Percentiles rank a stretch among this genome's conserved stretches.
phyloP scores from a whole-genome alignment of 92 coral and sea anemone genomes.

The Isaurus tuberculatus region DNA sequence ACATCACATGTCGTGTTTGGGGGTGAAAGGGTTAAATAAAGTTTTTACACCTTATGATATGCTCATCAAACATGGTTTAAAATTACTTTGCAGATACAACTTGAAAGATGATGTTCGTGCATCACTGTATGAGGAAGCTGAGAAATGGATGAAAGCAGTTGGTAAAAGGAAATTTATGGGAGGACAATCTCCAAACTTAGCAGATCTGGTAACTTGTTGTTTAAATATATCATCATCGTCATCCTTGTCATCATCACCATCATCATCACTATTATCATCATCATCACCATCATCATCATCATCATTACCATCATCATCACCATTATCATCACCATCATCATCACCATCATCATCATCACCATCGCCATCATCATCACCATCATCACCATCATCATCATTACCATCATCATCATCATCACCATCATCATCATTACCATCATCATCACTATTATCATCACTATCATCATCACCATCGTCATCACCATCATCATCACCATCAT shows the following conservation, averaged over 20 bases:
- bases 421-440: background rate
- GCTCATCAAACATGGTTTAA: background rate
- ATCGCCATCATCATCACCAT: background rate
- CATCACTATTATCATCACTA: background rate
- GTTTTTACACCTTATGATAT: background rate
- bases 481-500: background rate
- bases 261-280: background rate
- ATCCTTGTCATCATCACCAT: background rate
- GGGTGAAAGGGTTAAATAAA: background rate
- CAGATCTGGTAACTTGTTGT: slow-evolving; percentile 82
- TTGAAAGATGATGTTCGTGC: slow-evolving; percentile 92
- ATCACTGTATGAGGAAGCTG: slow-evolving; percentile 93
- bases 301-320: background rate
- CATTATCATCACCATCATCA: background rate
- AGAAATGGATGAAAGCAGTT: slow-evolving; percentile 91
- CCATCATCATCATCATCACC: too few species aligned
- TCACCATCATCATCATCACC: too few species aligned
- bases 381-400: background rate
- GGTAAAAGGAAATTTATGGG: slow-evolving; percentile 95
- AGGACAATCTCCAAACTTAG: slow-evolving; percentile 92
- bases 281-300: background rate
- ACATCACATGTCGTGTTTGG: too few species aligned
- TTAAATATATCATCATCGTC: too few species aligned
- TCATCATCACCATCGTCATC: background rate
- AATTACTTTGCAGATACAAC: slow-evolving; percentile 65